A percentile compares a stretch with the other conserved stretches of the same genome.
Conservation (phyloP, 2,113 vertebrate genomes). For the Axis porcinus region DNA sequence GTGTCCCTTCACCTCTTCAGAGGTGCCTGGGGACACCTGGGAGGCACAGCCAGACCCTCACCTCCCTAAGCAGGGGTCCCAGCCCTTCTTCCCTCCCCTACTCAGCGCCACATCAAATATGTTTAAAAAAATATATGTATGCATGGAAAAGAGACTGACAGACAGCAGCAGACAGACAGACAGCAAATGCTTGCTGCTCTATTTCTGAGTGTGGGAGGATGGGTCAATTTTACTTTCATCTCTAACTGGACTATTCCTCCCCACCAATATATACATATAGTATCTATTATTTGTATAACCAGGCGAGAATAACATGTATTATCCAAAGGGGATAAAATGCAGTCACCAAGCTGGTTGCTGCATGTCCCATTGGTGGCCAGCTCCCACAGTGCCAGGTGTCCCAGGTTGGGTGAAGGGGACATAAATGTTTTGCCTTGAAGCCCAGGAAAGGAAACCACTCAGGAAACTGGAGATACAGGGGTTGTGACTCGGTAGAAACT, state of each 20-base stretch:
- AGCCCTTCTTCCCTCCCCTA: background rate
- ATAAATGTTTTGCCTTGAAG: background rate
- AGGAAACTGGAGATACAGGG: fast-evolving
- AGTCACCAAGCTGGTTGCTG: background rate
- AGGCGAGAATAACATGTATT: background rate
- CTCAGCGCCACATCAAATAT: background rate
- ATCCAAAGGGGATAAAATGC: background rate
- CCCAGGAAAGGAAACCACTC: background rate
- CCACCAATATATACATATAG: no score
- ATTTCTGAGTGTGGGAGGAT: background rate
- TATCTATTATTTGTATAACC: fast-evolving
- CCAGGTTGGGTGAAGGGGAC: background rate
- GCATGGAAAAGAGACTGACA: background rate
- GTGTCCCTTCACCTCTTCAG: background rate
- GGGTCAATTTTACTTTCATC: background rate
- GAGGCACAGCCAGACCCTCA: no score
- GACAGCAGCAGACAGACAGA: background rate
- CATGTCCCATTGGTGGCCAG: background rate
- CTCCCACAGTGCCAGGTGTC: background rate
- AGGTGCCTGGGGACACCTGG: background rate
- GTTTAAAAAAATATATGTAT: no score
- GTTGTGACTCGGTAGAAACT: background rate
- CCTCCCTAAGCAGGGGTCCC: no score
- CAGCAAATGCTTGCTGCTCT: background rate
- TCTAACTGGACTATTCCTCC: background rate